Evolutionary conservation across 2,113 vertebrate species (phyloP), one percentile per base, ranked within the genome.

Genomic region (Dolichotis patagonum): DNA sequence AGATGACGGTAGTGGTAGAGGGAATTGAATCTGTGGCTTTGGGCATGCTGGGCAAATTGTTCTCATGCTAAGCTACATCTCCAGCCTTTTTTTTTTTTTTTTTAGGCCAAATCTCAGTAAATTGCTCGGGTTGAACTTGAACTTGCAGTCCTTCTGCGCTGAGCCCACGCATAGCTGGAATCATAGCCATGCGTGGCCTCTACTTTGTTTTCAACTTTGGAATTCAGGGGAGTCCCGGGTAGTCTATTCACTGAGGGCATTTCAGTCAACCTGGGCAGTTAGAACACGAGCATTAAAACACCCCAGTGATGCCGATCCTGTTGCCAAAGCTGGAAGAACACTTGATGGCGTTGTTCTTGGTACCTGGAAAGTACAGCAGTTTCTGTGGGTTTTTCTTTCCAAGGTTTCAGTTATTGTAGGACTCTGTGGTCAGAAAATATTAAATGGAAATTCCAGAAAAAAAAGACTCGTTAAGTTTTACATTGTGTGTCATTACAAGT

Each of bases 121-220:
- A 16, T 80, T 80, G 30, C 77, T 30, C 46, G 54, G 77, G 28
- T 6, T 80, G 9, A 54, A 52, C 30, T 35, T 80, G 77, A 80
- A 49, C 46, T 78, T 30, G 43, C 28, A 46, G 41, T 49, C 75
- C 28, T 46, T 26, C 24, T 75, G 73, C 24, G 14, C 75, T 78
- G 6, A 20, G 38, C 24, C 13, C 26, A 46, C 43, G 32, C 30
- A 28, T 78, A 49, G 43, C 75, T 78, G 7, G 46, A 41, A 52
- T 78, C 22, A 19, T 20, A 54, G 8, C 6, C 2, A 0, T 35
- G 77, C 46, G 30, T 54, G 30, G 77, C 30, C 81, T 84, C 58
- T 87, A 4, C 85, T 94, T 38, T 41, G 19, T 88, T 90, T 67
- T 78, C 95, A 38, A 92, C 24, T 94, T 90, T 91, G 62, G 28